Evolutionary conservation across 2,113 vertebrate genomes (phyloP).

Genomic region (Steatornis caripensis): DNA sequence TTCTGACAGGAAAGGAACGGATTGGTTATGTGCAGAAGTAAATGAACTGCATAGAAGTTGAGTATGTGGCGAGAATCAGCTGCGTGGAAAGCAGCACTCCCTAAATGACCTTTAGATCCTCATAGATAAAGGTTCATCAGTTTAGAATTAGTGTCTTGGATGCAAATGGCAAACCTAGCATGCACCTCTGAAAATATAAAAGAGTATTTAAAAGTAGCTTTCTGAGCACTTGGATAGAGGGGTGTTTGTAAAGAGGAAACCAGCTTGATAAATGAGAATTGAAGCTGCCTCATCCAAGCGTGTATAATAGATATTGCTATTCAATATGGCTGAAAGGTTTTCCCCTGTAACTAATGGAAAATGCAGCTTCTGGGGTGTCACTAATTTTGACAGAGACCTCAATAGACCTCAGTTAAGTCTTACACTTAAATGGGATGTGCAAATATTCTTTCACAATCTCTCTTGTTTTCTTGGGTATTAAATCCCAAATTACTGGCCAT

Average conservation of each 20-base stretch:
- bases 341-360: constrained; percentile 46
- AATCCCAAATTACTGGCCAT: not conserved
- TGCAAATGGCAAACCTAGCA: constrained; percentile 2
- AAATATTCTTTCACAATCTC: not conserved
- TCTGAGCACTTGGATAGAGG: not conserved
- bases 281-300: constrained; percentile 48
- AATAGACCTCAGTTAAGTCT: constrained; percentile 14
- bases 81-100: not conserved
- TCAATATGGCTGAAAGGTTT: constrained; percentile 51
- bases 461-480: constrained; percentile 12
- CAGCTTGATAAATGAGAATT: constrained; percentile 43
- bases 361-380: constrained; percentile 34
- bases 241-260: constrained; percentile 30
- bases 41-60: constrained; percentile 36
- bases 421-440: not conserved
- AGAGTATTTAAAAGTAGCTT: constrained; percentile 24
- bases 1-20: constrained; percentile 11
- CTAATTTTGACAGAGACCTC: constrained; percentile 50
- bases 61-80: constrained; percentile 1
- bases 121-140: not conserved
- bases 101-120: constrained; percentile 37
- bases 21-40: constrained; percentile 33
- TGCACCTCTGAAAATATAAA: not conserved
- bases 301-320: constrained; percentile 54
- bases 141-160: constrained; percentile 19